Percentiles rank a stretch among this genome's conserved stretches.
Evolutionary conservation across 2,888 invertebrate genomes (phyloP).

Genomic region (Lycophotia porphyrea): DNA sequence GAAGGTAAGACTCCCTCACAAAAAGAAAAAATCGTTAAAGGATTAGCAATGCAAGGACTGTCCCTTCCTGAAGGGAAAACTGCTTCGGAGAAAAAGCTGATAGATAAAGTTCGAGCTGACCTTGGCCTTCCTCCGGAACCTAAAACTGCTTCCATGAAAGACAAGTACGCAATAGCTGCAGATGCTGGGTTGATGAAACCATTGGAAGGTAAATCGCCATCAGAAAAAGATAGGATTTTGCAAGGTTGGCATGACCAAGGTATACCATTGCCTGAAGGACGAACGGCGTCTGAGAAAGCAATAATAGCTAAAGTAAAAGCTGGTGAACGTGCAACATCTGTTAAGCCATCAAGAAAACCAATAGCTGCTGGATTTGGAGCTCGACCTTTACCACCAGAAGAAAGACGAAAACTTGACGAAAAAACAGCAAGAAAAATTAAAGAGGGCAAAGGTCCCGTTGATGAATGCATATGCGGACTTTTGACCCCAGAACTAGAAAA

Average conservation of each 20-base stretch:
- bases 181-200: slow-evolving; percentile 26
- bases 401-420: slow-evolving; percentile 47
- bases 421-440: slow-evolving; percentile 66
- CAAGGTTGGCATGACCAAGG: slow-evolving; percentile 16
- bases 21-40: slow-evolving; percentile 46
- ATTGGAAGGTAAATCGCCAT: slow-evolving; percentile 30
- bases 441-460: slow-evolving; percentile 68
- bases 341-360: slow-evolving; percentile 1
- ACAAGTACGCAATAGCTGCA: slow-evolving; percentile 30
- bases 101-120: slow-evolving; percentile 37
- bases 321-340: too few species aligned
- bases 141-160: slow-evolving; percentile 18
- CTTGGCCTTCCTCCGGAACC: slow-evolving; percentile 48
- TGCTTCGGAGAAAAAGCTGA: slow-evolving; percentile 34
- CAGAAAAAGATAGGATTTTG: slow-evolving; percentile 41
- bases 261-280: slow-evolving; percentile 21
- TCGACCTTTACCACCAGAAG: slow-evolving; percentile 36
- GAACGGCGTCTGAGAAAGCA: slow-evolving; percentile 33
- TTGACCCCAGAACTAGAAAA: slow-evolving; percentile 61
- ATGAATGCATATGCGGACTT: slow-evolving; percentile 70
- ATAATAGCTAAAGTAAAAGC: slow-evolving; percentile 33
- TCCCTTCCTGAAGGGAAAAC: slow-evolving; percentile 47
- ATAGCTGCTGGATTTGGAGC: slow-evolving; percentile 27
- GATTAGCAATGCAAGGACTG: slow-evolving; percentile 40
- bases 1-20: slow-evolving; percentile 40